A percentile compares a stretch with the other conserved stretches of the same genome.
Evolutionary conservation across 2,888 invertebrate genomes (phyloP).

Genomic region (Drosophila falleni): DNA sequence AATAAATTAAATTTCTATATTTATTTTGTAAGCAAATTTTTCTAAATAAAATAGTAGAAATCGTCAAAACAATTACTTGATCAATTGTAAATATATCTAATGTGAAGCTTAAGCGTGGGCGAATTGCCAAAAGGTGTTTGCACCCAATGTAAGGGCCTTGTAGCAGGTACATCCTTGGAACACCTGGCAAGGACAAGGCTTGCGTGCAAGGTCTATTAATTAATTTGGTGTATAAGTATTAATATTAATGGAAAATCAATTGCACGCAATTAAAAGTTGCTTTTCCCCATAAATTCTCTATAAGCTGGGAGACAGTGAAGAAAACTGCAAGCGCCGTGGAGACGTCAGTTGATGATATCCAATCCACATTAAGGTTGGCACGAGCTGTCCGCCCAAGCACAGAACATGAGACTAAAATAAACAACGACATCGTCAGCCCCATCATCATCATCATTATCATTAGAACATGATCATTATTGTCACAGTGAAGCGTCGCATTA

Average conservation of each 20-base stretch:
- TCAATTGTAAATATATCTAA: not conserved
- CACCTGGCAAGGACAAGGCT: slow-evolving; percentile 61
- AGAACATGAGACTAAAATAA: slow-evolving; percentile 75
- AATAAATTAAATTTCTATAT: too few species aligned
- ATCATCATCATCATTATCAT: slow-evolving; percentile 30
- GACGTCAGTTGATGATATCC: slow-evolving; percentile 17
- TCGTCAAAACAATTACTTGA: not conserved
- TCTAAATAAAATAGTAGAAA: not conserved
- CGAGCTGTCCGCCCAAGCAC: slow-evolving; percentile 69
- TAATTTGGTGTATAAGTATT: slow-evolving; percentile 31
- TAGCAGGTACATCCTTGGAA: slow-evolving; percentile 47
- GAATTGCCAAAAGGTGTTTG: slow-evolving; percentile 35
- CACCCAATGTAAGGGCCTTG: not conserved
- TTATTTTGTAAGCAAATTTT: too few species aligned
- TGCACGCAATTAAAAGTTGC: slow-evolving; percentile 43
- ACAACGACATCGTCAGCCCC: slow-evolving; percentile 45
- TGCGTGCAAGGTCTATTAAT: slow-evolving; percentile 47
- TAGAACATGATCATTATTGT: slow-evolving; percentile 24
- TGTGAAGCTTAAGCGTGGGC: slow-evolving; percentile 9
- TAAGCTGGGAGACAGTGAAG: slow-evolving; percentile 14
- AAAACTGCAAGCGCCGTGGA: slow-evolving; percentile 3
- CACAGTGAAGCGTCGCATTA: slow-evolving; percentile 35
- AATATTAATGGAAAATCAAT: slow-evolving; percentile 79
- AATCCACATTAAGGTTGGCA: slow-evolving; percentile 20
- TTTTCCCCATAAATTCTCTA: slow-evolving; percentile 9